Conservation (phyloP, 2,113 vertebrate genomes). For the Oryzias woworae region DNA sequence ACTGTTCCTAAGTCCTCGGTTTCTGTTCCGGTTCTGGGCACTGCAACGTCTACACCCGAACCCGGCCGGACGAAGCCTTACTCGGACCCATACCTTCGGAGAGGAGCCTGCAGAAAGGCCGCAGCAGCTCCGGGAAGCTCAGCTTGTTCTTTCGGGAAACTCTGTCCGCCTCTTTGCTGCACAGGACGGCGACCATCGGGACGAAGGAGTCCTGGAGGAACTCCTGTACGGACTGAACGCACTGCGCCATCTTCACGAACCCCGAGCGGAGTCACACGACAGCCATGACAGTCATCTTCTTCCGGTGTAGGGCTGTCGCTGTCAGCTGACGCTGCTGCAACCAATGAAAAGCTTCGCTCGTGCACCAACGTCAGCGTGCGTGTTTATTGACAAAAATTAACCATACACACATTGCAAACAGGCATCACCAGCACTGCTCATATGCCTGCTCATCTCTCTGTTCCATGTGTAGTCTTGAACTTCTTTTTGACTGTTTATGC, state of each 20-base stretch:
- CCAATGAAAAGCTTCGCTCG: too few species aligned
- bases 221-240: constrained; percentile 94
- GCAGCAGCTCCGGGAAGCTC: constrained; percentile 90
- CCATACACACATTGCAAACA: too few species aligned
- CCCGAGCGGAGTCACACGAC: background rate
- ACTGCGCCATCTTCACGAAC: constrained; percentile 86
- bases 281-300: constrained; percentile 63
- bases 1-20: too few species aligned
- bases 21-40: background rate
- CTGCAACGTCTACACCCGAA: background rate
- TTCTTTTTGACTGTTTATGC: too few species aligned
- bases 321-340: constrained; percentile 65
- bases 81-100: constrained; percentile 87
- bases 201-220: constrained; percentile 97
- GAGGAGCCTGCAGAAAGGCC: constrained; percentile 93
- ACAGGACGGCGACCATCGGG: constrained; percentile 93
- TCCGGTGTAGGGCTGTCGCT: constrained; percentile 53
- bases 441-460: too few species aligned
- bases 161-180: constrained; percentile 91
- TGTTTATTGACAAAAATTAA: too few species aligned
- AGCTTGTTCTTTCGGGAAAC: constrained; percentile 91
- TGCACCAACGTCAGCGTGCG: too few species aligned
- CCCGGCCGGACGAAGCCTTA: background rate
- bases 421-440: too few species aligned
- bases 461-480: too few species aligned